Evolutionary conservation across 2,888 invertebrate genomes (phyloP).

Genomic region (Agrochola circellaris): DNA sequence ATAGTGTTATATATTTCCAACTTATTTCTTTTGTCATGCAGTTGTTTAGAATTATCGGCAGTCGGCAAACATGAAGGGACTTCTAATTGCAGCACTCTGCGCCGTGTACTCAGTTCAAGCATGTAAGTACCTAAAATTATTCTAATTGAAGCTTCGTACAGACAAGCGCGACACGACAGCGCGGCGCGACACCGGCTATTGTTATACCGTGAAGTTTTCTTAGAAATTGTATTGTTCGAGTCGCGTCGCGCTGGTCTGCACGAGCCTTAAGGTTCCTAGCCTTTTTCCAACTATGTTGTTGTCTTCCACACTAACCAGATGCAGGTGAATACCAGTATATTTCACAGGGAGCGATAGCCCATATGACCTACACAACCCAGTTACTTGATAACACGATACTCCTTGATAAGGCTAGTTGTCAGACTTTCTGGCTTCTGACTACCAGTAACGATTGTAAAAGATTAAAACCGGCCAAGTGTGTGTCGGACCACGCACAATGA

Average conservation of each 20-base stretch:
- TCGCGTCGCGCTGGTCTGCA: too few relatives aligned
- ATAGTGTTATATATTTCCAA: constrained; percentile 28
- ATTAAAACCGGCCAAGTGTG: too few relatives aligned
- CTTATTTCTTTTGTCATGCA: constrained; percentile 16
- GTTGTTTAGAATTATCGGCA: constrained; percentile 17
- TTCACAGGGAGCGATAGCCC: neutral
- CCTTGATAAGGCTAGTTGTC: neutral
- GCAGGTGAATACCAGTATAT: neutral
- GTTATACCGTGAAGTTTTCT: too few relatives aligned
- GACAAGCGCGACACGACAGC: too few relatives aligned
- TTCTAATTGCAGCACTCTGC: constrained; percentile 37
- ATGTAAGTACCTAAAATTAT: constrained; percentile 39
- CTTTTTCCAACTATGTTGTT: too few relatives aligned
- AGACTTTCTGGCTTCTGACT: neutral
- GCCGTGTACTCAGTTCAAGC: constrained; percentile 44
- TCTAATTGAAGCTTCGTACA: too few relatives aligned
- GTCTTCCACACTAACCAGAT: neutral
- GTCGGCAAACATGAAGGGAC: constrained; percentile 40
- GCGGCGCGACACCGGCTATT: too few relatives aligned
- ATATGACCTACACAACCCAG: neutral
- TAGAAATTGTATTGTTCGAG: too few relatives aligned
- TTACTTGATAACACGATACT: neutral
- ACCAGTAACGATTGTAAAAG: neutral
- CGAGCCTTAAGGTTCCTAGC: neutral
- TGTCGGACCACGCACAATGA: too few relatives aligned